phyloP scores from a whole-genome alignment of 2,113 vertebrate species.

The Malurus melanocephalus region DNA sequence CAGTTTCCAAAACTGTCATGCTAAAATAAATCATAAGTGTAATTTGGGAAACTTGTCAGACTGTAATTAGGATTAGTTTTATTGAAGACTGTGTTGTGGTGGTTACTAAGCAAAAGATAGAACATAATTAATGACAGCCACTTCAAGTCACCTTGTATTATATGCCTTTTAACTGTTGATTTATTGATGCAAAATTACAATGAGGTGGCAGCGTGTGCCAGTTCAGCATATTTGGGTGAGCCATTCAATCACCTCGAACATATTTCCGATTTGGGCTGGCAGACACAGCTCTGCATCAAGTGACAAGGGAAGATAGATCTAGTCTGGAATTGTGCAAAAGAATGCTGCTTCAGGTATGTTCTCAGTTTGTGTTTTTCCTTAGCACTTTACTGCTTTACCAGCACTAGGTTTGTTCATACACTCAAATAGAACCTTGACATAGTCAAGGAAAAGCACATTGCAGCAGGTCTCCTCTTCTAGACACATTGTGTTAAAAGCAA shows the following conservation, averaged over 20 bases:
- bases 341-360: background rate
- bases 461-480: background rate
- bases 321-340: background rate
- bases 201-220: background rate
- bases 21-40: constrained; percentile 45
- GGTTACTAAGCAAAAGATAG: constrained; percentile 43
- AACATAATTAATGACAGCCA: constrained; percentile 35
- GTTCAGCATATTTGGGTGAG: constrained; percentile 30
- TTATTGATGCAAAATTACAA: constrained; percentile 33
- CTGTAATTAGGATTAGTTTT: constrained; percentile 55
- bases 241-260: background rate
- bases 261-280: background rate
- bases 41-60: constrained; percentile 50
- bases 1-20: constrained; percentile 12
- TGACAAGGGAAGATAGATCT: constrained; percentile 6
- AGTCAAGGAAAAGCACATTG: background rate
- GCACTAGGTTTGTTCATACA: background rate
- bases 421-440: background rate
- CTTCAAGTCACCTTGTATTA: constrained; percentile 39
- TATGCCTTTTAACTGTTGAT: constrained; percentile 49
- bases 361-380: background rate
- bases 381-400: background rate
- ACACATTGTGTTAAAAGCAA: background rate
- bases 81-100: constrained; percentile 37
- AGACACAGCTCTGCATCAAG: background rate